Base-by-base conservation (phyloP, 2,888 invertebrate genomes). In the Timema podura region DNA sequence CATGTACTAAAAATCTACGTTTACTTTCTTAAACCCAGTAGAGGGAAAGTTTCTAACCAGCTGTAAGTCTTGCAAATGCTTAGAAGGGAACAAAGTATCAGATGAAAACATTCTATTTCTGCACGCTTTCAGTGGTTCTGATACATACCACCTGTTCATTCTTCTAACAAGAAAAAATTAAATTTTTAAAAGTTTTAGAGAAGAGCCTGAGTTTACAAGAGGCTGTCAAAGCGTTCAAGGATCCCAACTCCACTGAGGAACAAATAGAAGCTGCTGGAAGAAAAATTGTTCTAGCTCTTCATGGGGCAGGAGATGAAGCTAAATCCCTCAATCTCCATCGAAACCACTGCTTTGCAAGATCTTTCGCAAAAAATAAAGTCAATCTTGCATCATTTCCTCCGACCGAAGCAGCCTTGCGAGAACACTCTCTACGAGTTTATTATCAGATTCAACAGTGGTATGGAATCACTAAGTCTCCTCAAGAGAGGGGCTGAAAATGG, bases 181-280 rank as follows among this genome's bases (percentile, higher is more conserved):
- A 49, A 11, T 49, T 49, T 49, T 9, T 49, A 49, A 49, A 49
- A 9, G 11, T 49, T 49, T 49, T 49, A 49, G 49, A 49, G 49
- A 49, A 49, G 49, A 49, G 49, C 49, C 9, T 9, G 9, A 49
- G 49, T 49, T 49, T 49, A 49, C 49, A 49, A 49, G 49, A 49
- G 49, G 49, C 49, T 11, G 49, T 49, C 9, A 49, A 49, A 49
- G 49, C 11, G 9, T 49, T 49, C 49, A 49, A 49, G 49, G 49
- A 49, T 10, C 49, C 49, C 9, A 49, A 49, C 49, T 49, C 9
- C 11, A 49, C 49, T 49, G 49, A 9, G 11, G 49, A 49, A 9
- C 49, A 49, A 49, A 11, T 49, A 49, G 49, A 49, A 49, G 49
- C 49, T 49, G 49, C 49, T 49, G 49, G 49, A 49, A 49, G 49